Conservation (phyloP, 2,888 invertebrate genomes). For the Microchrysa polita region DNA sequence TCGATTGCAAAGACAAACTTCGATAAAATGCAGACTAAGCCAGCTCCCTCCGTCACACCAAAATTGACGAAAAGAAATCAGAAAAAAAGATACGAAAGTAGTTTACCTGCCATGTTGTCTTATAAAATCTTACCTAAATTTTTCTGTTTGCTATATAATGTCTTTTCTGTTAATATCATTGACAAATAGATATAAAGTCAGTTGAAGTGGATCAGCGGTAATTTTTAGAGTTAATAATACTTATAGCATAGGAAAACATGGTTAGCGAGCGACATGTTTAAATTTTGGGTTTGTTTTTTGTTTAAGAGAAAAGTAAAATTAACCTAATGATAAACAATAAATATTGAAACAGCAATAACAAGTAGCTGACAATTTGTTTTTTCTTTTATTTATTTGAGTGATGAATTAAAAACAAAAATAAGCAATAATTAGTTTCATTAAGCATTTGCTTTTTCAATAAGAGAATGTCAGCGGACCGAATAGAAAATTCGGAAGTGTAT, state of each 20-base stretch:
- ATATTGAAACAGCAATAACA: conserved; percentile 5
- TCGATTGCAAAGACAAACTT: too few relatives aligned
- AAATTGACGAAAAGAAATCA: conserved; percentile 50
- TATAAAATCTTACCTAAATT: conserved; percentile 31
- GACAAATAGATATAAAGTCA: conserved; percentile 45
- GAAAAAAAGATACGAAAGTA: conserved; percentile 51
- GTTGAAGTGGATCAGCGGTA: conserved; percentile 43
- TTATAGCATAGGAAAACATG: conserved; percentile 42
- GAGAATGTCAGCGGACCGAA: too few relatives aligned
- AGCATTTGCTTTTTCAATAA: too few relatives aligned
- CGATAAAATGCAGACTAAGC: too few relatives aligned
- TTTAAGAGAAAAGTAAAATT: conserved; percentile 41
- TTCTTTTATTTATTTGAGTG: too few relatives aligned
- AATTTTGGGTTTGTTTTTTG: conserved; percentile 28
- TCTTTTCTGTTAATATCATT: conserved; percentile 42
- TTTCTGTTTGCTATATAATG: conserved; percentile 40
- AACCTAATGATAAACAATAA: conserved; percentile 26
- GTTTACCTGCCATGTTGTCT: conserved; percentile 37
- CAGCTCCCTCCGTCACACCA: too few relatives aligned
- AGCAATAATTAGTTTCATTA: too few relatives aligned
- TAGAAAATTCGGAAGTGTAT: too few relatives aligned
- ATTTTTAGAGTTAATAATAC: conserved; percentile 43
- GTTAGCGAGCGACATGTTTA: conserved; percentile 40
- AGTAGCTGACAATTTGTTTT: too few relatives aligned
- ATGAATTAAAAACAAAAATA: too few relatives aligned